These are phyloP conservation scores for Xiphophorus maculatus DNA, from an alignment of 2,113 vertebrate genomes.

Conservation along the genomic window DNA sequence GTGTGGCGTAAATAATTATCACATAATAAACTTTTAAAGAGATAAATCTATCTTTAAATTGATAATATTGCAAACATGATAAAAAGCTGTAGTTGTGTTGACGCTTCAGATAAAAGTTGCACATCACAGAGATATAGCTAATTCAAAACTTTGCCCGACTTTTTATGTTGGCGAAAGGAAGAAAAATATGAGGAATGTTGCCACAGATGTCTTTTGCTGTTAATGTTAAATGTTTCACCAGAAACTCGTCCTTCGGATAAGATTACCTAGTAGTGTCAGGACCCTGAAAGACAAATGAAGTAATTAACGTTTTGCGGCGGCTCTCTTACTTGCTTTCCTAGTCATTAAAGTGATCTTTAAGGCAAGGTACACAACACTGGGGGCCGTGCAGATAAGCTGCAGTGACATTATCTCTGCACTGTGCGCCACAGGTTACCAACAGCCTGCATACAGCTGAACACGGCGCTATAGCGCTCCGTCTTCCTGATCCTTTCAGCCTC, in stretches of 20 bases:
- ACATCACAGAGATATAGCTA: background rate
- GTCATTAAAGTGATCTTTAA: background rate
- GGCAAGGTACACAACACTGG: background rate
- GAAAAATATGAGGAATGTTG: background rate
- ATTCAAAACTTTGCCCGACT: background rate
- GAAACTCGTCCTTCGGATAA: background rate
- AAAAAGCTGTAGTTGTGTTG: background rate
- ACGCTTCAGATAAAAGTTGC: background rate
- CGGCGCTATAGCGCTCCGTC: slow-evolving; percentile 45
- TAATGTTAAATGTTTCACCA: slow-evolving; percentile 7
- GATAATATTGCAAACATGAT: background rate
- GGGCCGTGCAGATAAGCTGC: background rate
- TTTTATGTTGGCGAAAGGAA: background rate
- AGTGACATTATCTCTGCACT: slow-evolving; percentile 1
- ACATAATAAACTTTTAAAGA: too few species aligned
- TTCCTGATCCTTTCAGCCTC: slow-evolving; percentile 67
- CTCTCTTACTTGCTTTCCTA: slow-evolving; percentile 5
- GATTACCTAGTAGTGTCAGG: background rate
- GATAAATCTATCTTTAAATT: background rate
- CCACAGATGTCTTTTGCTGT: background rate
- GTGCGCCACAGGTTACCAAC: slow-evolving; percentile 38
- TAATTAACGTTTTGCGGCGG: slow-evolving; percentile 12
- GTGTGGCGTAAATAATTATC: too few species aligned
- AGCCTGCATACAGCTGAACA: slow-evolving; percentile 29
- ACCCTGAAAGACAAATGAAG: slow-evolving; percentile 2